Evolutionary conservation across 1,140 invertebrate species (phyloP).

Genomic region (Drosophila nigrodunni): DNA sequence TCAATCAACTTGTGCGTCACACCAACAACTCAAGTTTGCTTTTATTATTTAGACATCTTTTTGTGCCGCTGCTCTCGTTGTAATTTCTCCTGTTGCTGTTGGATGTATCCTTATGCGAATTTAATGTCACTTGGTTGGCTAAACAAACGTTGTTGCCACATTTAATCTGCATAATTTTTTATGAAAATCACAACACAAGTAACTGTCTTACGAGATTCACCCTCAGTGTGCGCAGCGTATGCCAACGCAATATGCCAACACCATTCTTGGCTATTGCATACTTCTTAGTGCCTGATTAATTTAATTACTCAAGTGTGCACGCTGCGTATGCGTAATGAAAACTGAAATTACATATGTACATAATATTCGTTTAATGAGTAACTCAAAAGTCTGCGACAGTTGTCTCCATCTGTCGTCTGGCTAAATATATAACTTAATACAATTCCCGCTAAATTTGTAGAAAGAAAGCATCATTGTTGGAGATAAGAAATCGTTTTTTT

Average conservation of each 20-base stretch:
- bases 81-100: constrained; percentile 20
- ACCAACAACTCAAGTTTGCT: constrained; percentile 55
- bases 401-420: not conserved
- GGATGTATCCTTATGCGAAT: constrained; percentile 61
- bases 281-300: constrained; percentile 32
- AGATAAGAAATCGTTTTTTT: no score
- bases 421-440: not conserved
- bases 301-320: constrained; percentile 29
- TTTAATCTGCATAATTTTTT: constrained; percentile 82
- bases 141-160: constrained; percentile 65
- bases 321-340: constrained; percentile 40
- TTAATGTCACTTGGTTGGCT: constrained; percentile 70
- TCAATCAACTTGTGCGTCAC: constrained; percentile 76
- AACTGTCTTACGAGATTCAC: constrained; percentile 9
- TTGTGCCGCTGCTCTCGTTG: constrained; percentile 12
- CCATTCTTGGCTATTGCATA: constrained; percentile 18
- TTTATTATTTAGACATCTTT: constrained; percentile 81
- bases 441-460: not conserved
- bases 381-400: not conserved
- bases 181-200: constrained; percentile 44
- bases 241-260: constrained; percentile 33
- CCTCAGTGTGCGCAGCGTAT: constrained; percentile 27
- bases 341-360: constrained; percentile 30
- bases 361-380: constrained; percentile 19
- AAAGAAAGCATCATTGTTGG: not conserved